These are phyloP conservation scores for Bedellia somnulentella DNA, from an alignment of 2,888 invertebrate species.

Conservation along the genomic window DNA sequence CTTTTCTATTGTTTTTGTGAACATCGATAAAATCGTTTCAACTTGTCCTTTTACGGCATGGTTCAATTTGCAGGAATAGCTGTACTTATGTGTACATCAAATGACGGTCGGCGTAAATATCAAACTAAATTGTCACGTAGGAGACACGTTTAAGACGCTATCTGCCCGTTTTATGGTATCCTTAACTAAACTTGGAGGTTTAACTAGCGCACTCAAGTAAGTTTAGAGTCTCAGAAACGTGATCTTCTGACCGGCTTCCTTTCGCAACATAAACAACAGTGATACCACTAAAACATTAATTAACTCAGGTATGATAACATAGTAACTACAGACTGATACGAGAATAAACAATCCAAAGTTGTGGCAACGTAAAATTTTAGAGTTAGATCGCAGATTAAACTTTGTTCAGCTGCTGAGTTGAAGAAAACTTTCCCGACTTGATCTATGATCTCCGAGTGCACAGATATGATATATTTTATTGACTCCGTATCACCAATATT, in stretches of 20 bases:
- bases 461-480: no score
- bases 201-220: slow-evolving; percentile 4
- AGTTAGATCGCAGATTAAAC: slow-evolving; percentile 2
- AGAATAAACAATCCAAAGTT: slow-evolving; percentile 4
- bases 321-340: slow-evolving; percentile 1
- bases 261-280: background rate
- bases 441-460: no score
- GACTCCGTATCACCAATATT: no score
- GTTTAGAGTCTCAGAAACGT: slow-evolving; percentile 4
- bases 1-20: no score
- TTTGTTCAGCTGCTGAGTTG: slow-evolving; percentile 1
- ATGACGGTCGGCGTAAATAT: no score
- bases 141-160: background rate
- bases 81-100: no score
- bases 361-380: slow-evolving; percentile 3
- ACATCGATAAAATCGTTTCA: no score
- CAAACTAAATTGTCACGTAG: no score
- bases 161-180: slow-evolving; percentile 28
- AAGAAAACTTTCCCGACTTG: slow-evolving; percentile 1
- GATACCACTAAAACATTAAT: background rate
- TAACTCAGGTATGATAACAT: slow-evolving; percentile 1
- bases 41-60: background rate
- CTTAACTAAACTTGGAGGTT: slow-evolving; percentile 20
- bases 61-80: no score
- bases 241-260: slow-evolving; percentile 1